Evolutionary conservation across 2,113 vertebrate species (phyloP), one percentile per base, ranked within the genome.

Genomic region (Piprites chloris): DNA sequence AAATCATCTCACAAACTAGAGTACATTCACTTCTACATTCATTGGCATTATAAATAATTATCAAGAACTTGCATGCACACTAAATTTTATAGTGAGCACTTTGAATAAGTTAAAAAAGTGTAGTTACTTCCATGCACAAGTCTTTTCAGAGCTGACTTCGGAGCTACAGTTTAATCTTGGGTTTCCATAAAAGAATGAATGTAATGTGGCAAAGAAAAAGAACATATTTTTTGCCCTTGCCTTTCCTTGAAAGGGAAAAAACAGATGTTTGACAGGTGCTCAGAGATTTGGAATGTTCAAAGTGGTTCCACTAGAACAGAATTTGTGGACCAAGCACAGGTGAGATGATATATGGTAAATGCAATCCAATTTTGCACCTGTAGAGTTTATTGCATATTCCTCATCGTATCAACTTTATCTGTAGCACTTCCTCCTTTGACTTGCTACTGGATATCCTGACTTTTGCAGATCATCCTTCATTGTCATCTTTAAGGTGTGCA

Each of bases 121-220:
- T 30, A 17, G 35, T 84, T 76, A 22, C 47, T 61, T 65, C 37
- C 12, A 33, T 20, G 4, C 42, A 7, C 9, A 44, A 78, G 7
- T 68, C 11, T 72, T 73, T 77, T 46, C 30, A 59, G 42, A 84
- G 53, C 4, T 3, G 1, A 5, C 14, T 93, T 91, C 39, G 41
- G 30, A 56, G 17, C 14, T 65, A 5, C 14, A 28, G 5, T 28
- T 12, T 22, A 69, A 52, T 68, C 6, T 46, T 33, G 2, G 10
- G 2, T 49, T 14, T 55, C 46, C 24, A 22, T 19, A 49, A 5
- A 49, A 16, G 27, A 65, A 14, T 50, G 4, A 86, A 39, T 0
- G 0, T 37, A 49, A 61, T 1, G 0, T 4, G 1, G 3, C 65
- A 15, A 68, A 53, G n/a, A 69, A 69, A 93, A 85, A 49, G 6